Base-by-base conservation (phyloP, 2,888 invertebrate species). In the Anaspis maculata region DNA sequence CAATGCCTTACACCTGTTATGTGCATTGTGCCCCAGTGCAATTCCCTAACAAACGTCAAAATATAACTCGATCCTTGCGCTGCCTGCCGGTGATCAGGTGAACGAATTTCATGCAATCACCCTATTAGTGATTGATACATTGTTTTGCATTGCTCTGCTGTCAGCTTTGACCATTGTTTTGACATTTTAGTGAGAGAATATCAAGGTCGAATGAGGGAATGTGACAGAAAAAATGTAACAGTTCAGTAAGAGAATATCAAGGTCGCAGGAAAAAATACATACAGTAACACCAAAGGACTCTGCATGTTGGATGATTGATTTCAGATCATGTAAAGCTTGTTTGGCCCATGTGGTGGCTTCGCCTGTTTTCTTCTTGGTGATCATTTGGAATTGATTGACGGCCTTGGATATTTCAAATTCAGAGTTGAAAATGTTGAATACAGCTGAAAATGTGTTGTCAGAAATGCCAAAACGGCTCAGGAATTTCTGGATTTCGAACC, bases 231-330 rank as follows among this genome's bases (percentile, higher is more conserved):
- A 19, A 19, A 19, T 19, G 19, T 6, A 19, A 19, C 5, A 19
- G 9, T 19, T 5, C 19, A n/a, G n/a, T 9, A 19, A n/a, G n/a
- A n/a, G n/a, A n/a, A n/a, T n/a, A n/a, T n/a, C n/a, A n/a, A n/a
- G n/a, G n/a, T n/a, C n/a, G 9, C 19, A 19, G 9, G 6, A 9
- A 9, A 5, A 19, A 19, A 9, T 15, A 52, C 68, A 66, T 57
- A 86, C 85, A 58, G 78, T 79, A 4, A 87, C 78, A 0, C 88
- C 90, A 28, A 91, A 68, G 16, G 76, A 72, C 51, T 78, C 76
- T 1, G 85, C 78, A 54, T 84, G 71, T 14, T 73, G 70, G 13
- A 80, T 76, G 2, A 91, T 77, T 1, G 71, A 69, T 51, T 88
- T 84, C 37, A 95, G 64, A 42, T 91, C 86, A 22, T 76, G 68